Percentiles rank a stretch among this genome's conserved stretches.
Evolutionary conservation across 1,140 invertebrate genomes (phyloP).

Genomic region (Hydropsyche tenuis): DNA sequence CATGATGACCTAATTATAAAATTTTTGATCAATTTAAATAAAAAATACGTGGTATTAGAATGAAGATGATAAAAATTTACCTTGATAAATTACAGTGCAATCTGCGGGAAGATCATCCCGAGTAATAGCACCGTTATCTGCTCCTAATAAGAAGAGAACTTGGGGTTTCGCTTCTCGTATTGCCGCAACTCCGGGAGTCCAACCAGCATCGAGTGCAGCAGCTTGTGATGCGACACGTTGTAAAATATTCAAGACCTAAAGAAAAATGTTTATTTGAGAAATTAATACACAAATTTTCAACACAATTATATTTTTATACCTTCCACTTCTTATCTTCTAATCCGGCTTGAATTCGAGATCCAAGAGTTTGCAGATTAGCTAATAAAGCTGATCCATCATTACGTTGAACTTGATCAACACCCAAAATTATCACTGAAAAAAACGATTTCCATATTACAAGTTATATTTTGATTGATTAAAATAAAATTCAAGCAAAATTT

Average conservation of each 20-base stretch:
- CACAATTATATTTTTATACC: slow-evolving; percentile 43
- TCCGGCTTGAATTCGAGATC: slow-evolving; percentile 62
- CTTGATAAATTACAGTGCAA: slow-evolving; percentile 93
- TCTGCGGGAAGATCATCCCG: slow-evolving; percentile 81
- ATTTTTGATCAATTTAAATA: neutral
- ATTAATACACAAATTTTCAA: slow-evolving; percentile 44
- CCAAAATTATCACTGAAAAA: slow-evolving; percentile 81
- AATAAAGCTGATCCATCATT: slow-evolving; percentile 81
- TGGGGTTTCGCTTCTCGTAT: slow-evolving; percentile 75
- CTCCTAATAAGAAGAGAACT: slow-evolving; percentile 90
- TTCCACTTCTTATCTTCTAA: slow-evolving; percentile 60
- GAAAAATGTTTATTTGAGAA: slow-evolving; percentile 6
- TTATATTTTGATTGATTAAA: neutral
- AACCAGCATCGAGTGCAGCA: slow-evolving; percentile 95
- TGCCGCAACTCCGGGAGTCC: slow-evolving; percentile 78
- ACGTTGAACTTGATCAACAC: slow-evolving; percentile 81
- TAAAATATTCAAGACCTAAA: slow-evolving; percentile 88
- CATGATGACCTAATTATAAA: slow-evolving; percentile 83
- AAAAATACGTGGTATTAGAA: neutral
- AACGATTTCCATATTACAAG: neutral
- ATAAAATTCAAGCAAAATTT: slow-evolving; percentile 4
- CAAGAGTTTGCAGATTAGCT: slow-evolving; percentile 76
- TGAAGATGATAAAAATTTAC: slow-evolving; percentile 53
- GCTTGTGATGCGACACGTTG: slow-evolving; percentile 93
- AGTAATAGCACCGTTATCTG: slow-evolving; percentile 84